phyloP scores from a whole-genome alignment of 1,140 invertebrate genomes.

The Lepidurus couesii region DNA sequence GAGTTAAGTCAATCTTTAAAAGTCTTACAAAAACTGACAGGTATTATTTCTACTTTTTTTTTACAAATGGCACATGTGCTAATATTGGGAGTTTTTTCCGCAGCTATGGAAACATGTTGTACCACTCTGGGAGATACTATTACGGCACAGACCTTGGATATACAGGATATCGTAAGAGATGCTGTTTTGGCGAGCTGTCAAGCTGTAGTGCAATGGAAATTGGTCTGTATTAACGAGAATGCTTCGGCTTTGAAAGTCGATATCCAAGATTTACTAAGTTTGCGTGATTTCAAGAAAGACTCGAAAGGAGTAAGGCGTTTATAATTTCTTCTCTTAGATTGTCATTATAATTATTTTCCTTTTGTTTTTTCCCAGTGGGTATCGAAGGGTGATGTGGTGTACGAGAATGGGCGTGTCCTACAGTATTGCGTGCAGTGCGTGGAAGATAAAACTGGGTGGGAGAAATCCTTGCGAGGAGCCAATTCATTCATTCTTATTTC shows the following conservation, averaged over 20 bases:
- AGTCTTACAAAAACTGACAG: neutral
- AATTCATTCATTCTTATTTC: neutral
- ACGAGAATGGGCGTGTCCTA: conserved; percentile 11
- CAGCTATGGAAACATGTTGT: neutral
- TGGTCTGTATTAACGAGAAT: neutral
- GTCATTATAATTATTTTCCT: neutral
- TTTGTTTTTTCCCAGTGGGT: neutral
- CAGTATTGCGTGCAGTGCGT: neutral
- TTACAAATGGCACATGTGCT: neutral
- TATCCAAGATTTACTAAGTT: neutral
- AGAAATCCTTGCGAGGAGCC: neutral
- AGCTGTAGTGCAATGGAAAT: neutral
- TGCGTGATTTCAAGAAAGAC: conserved; percentile 22
- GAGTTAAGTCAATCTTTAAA: neutral
- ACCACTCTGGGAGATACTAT: neutral
- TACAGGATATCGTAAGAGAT: neutral
- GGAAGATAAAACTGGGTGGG: neutral
- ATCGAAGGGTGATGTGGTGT: neutral
- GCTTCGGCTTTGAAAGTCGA: neutral
- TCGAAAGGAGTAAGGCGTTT: neutral
- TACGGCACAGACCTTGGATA: neutral
- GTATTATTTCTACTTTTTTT: neutral
- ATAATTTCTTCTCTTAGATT: neutral
- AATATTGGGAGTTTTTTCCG: neutral
- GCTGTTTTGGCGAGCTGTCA: neutral